phyloP scores from a whole-genome alignment of 2,888 invertebrate genomes.

The Yponomeuta cagnagella region DNA sequence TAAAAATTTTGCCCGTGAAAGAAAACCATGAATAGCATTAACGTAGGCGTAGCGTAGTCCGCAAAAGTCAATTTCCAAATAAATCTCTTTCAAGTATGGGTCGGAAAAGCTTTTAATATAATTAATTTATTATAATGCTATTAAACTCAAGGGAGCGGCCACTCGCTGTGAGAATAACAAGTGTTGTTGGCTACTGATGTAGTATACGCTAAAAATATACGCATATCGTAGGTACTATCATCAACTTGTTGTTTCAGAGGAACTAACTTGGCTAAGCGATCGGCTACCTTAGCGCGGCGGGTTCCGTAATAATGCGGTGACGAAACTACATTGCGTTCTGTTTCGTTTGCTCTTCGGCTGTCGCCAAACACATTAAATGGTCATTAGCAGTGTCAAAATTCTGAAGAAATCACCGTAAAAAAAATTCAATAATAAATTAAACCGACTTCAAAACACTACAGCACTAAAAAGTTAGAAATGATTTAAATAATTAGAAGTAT shows the following conservation, averaged over 20 bases:
- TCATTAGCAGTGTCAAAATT: too few relatives aligned
- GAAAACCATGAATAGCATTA: background rate
- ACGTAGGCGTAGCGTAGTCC: background rate
- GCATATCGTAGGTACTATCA: slow-evolving; percentile 4
- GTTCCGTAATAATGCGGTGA: background rate
- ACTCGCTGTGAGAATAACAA: background rate
- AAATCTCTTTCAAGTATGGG: background rate
- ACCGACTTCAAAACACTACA: too few relatives aligned
- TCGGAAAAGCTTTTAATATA: background rate
- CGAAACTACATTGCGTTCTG: background rate
- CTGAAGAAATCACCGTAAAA: too few relatives aligned
- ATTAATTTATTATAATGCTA: background rate
- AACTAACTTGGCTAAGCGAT: background rate
- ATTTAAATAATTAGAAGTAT: too few relatives aligned
- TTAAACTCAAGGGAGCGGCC: background rate
- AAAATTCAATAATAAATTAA: too few relatives aligned
- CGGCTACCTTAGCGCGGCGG: background rate
- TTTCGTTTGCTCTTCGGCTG: background rate
- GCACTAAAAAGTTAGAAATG: too few relatives aligned
- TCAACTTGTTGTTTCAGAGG: slow-evolving; percentile 3
- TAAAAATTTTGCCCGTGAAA: background rate
- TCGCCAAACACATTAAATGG: background rate
- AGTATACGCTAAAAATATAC: slow-evolving; percentile 3
- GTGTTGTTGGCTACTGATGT: background rate
- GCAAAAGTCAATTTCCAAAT: background rate